These are phyloP conservation scores for Andricus quercusramuli DNA, from an alignment of 2,888 invertebrate species.

Conservation along the genomic window DNA sequence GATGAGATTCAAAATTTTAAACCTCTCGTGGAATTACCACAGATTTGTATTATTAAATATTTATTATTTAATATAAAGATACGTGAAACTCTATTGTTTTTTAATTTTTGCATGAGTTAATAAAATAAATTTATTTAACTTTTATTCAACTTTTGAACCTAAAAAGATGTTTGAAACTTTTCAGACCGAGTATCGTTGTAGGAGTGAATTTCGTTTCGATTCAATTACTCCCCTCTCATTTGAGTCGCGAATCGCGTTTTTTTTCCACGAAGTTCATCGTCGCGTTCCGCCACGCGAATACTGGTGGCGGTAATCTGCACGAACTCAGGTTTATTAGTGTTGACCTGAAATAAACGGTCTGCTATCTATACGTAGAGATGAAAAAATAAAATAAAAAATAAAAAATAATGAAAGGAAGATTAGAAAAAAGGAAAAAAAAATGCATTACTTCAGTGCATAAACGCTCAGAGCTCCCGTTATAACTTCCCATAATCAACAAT, in stretches of 20 bases:
- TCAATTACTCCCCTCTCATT: slow-evolving; percentile 7
- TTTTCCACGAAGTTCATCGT: not conserved
- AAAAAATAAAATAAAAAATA: slow-evolving; percentile 33
- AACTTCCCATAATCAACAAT: slow-evolving; percentile 59
- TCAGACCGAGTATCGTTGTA: not conserved
- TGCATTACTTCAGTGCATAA: slow-evolving; percentile 46
- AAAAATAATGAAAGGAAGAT: not conserved
- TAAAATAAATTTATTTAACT: too few species aligned
- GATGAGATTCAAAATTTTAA: too few species aligned
- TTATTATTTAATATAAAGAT: not conserved
- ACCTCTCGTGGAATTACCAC: not conserved
- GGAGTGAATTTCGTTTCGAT: not conserved
- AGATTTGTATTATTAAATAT: not conserved
- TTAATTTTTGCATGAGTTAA: not conserved
- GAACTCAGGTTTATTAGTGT: slow-evolving; percentile 21
- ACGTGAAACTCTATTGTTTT: not conserved
- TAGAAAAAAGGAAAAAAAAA: not conserved
- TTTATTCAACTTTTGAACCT: not conserved
- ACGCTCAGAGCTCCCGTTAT: slow-evolving; percentile 54
- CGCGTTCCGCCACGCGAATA: not conserved
- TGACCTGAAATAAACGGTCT: slow-evolving; percentile 6
- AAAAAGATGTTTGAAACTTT: not conserved
- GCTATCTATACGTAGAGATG: not conserved
- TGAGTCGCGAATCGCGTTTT: not conserved
- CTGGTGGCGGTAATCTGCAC: not conserved